Base-by-base conservation (phyloP, 2,888 invertebrate species). In the Oxyscelio sp. region DNA sequence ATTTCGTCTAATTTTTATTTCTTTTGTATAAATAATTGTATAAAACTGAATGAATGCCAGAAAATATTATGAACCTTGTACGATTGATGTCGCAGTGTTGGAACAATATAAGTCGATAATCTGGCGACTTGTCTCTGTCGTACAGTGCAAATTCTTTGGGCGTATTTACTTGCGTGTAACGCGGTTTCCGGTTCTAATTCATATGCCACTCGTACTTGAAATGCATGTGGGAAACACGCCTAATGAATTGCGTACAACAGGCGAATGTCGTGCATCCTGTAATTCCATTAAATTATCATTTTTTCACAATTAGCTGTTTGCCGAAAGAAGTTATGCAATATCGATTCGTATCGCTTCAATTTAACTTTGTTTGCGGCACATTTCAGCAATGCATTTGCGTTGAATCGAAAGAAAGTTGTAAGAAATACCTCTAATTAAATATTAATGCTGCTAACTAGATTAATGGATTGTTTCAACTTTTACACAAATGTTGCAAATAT, bases 141-240 rank as follows among this genome's bases (percentile, higher is more conserved):
- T 54, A 56, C 66, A 70, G 54, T 59, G 59, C 68, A 24, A 63
- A 83, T 83, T 84, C 80, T 80, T 84, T 56, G 71, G 54, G 58
- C 54, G 73, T 74, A 48, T 27, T 38, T 73, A 73, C 68, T 43
- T 78, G 78, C 79, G 75, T 84, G 80, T 71, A 59, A 80, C 74
- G 59, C 80, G 59, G 73, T 63, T 84, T 84, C 84, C 84, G 84
- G 45, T 80, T 84, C 84, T 75, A 80, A 77, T 80, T 80, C 80
- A 71, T 71, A 71, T 52, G 74, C 79, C 74, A 77, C 59, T 70
- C 61, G 78, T 66, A 83, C 43, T 80, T 70, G 80, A 77, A 84
- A 84, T 77, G 80, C 80, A 74, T 80, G 80, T 80, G 84, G 80
- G 84, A 84, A 80, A 84, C 66, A 56, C 65, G 84, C 59, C 70